Evolutionary conservation across 2,888 invertebrate genomes (phyloP).

Genomic region (Mellilla xanthometata): DNA sequence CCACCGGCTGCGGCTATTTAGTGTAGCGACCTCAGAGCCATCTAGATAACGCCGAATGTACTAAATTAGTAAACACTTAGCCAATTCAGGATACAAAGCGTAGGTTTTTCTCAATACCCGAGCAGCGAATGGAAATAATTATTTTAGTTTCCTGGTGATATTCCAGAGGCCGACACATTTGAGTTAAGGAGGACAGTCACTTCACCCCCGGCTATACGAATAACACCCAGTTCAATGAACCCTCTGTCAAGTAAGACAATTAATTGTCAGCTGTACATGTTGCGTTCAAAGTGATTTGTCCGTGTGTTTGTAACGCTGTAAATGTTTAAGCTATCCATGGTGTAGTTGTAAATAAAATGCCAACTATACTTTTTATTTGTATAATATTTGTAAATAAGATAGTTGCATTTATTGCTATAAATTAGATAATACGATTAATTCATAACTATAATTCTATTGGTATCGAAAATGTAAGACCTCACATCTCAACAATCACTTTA

Average conservation of each 20-base stretch:
- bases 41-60: neutral
- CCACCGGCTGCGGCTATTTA: too few species aligned
- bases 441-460: too few species aligned
- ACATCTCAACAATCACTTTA: too few species aligned
- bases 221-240: slow-evolving; percentile 46
- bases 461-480: too few species aligned
- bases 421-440: too few species aligned
- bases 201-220: slow-evolving; percentile 50
- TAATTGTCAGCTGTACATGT: slow-evolving; percentile 19
- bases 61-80: neutral
- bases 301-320: slow-evolving; percentile 5
- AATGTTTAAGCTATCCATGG: too few species aligned
- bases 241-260: slow-evolving; percentile 57
- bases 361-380: too few species aligned
- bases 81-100: too few species aligned
- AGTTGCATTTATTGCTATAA: too few species aligned
- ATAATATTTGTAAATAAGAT: too few species aligned
- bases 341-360: too few species aligned
- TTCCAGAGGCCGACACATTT: slow-evolving; percentile 59
- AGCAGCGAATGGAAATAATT: neutral
- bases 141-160: slow-evolving; percentile 28
- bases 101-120: too few species aligned
- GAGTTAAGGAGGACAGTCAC: slow-evolving; percentile 50
- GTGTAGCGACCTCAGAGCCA: neutral
- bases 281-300: slow-evolving; percentile 12